These are phyloP conservation scores for Netelia fuscicornis DNA, from an alignment of 2,888 invertebrate species.

Conservation along the genomic window DNA sequence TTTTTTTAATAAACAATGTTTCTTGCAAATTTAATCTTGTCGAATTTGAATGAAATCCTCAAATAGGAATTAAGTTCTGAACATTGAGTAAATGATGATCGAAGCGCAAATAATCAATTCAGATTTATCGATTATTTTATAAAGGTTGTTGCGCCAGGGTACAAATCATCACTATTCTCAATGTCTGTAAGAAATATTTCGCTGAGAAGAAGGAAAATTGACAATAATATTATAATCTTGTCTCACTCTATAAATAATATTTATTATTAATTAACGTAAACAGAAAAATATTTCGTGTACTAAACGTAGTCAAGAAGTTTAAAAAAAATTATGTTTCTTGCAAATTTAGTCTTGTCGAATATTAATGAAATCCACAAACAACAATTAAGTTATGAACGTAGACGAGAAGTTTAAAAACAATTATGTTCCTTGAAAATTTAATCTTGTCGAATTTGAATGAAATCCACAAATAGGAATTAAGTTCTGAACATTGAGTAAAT, in stretches of 20 bases:
- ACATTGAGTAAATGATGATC: slow-evolving; percentile 1
- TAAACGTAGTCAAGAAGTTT: no score
- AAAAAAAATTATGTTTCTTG: neutral
- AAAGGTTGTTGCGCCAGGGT: slow-evolving; percentile 1
- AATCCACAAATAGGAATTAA: slow-evolving; percentile 33
- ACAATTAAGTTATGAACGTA: neutral
- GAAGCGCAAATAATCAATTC: slow-evolving; percentile 44
- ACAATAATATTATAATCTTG: slow-evolving; percentile 57
- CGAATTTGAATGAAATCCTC: slow-evolving; percentile 20
- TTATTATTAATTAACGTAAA: slow-evolving; percentile 15
- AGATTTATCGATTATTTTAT: slow-evolving; percentile 41
- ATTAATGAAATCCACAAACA: slow-evolving; percentile 29
- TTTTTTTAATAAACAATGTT: neutral
- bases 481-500: neutral
- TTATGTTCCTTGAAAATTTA: slow-evolving; percentile 2
- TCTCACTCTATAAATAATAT: slow-evolving; percentile 44
- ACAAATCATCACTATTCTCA: slow-evolving; percentile 33
- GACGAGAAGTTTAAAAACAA: no score
- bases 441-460: slow-evolving; percentile 5
- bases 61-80: slow-evolving; percentile 19
- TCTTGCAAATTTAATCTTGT: slow-evolving; percentile 9
- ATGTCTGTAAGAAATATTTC: slow-evolving; percentile 44
- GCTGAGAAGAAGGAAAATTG: slow-evolving; percentile 4
- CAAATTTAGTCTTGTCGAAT: slow-evolving; percentile 10
- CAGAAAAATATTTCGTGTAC: no score